Evolutionary conservation across 2,113 vertebrate genomes (phyloP), one percentile per base, ranked within the genome.

Genomic region (Centropristis striata): DNA sequence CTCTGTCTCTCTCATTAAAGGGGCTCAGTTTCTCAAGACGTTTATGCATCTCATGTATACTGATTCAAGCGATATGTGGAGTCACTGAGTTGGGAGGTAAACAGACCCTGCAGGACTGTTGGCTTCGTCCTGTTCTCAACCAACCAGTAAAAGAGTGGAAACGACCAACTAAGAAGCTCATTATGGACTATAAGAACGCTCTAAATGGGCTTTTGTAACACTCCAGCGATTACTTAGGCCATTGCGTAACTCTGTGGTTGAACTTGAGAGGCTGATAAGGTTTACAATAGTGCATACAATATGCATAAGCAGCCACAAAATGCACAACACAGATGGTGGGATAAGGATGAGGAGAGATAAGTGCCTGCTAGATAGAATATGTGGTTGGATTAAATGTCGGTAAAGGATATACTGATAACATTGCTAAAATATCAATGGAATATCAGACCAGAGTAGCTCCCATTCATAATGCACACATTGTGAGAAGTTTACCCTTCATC

Each of bases 1-100:
- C 49, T 73, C 44, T 39, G 20, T 71, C 70, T 72, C 75, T 77
- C 86, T 91, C 90, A 89, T 92, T 91, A 84, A 78, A 85, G 27
- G 13, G 11, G 4, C 75, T 83, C 41, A 44, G 65, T 85, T 90
- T 85, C 75, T 61, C 16, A 81, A 74, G 81, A 73, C 44, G 32
- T 76, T 65, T 49, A 50, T 75, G 79, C 82, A 85, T 84, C 83
- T 85, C 86, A 85, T 90, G 88, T 76, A 80, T 78, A 81, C 67
- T 69, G 85, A 89, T 83, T 61, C 7, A 11, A 54, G 49, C n/a
- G 28, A 61, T 51, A 51, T 68, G 49, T 54, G 57, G 11, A 63
- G 66, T 63, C 69, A 53, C 58, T 4, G 21, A 78, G 74, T 16
- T 28, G 49, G 44, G 78, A 46, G 50, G 72, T 78, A 81, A 86